phyloP scores from a whole-genome alignment of 2,113 vertebrate species.

The Tachycineta bicolor region DNA sequence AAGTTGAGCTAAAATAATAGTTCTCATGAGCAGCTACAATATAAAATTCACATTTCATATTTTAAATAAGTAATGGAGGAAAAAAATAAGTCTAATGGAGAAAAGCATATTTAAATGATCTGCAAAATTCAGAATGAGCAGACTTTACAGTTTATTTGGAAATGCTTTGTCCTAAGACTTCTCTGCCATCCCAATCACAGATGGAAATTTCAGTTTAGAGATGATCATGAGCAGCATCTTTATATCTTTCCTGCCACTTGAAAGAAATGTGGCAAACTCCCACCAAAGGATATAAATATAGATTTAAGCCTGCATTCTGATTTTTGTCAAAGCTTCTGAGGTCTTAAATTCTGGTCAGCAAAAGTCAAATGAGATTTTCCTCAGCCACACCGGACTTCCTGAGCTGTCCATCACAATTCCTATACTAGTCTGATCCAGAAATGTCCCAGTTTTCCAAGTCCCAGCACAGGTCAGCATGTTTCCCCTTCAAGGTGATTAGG shows the following conservation, averaged over 20 bases:
- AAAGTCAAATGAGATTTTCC: background rate
- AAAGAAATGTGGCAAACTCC: background rate
- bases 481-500: background rate
- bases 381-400: background rate
- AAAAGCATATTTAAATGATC: background rate
- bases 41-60: background rate
- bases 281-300: background rate
- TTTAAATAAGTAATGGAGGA: background rate
- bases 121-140: background rate
- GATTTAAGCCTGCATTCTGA: background rate
- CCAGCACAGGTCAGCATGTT: background rate
- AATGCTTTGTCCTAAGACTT: background rate
- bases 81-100: background rate
- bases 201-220: background rate
- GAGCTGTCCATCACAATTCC: background rate
- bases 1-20: background rate
- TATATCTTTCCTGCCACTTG: background rate
- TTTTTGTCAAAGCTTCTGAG: background rate
- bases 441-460: background rate
- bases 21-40: background rate
- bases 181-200: background rate
- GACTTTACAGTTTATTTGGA: background rate
- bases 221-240: background rate
- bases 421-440: background rate
- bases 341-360: background rate